Evolutionary conservation across 2,888 invertebrate species (phyloP).

Genomic region (Subacronicta megacephala): DNA sequence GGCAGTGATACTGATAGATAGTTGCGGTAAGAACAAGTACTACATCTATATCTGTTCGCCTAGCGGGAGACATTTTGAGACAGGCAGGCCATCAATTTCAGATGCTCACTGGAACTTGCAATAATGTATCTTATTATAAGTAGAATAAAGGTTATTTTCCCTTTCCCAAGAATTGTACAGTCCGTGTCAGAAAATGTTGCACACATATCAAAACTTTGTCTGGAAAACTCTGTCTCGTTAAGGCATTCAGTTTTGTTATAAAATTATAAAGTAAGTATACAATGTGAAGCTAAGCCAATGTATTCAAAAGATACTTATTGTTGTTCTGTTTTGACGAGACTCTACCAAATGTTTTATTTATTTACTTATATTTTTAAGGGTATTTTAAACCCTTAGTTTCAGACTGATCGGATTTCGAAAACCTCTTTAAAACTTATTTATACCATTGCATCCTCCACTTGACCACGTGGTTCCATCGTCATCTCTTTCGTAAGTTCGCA

Average conservation of each 20-base stretch:
- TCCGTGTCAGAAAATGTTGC: conserved; percentile 35
- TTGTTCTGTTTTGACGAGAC: too few relatives aligned
- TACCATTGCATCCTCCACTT: too few relatives aligned
- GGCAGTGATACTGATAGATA: conserved; percentile 57
- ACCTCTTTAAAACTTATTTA: too few relatives aligned
- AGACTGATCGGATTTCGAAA: too few relatives aligned
- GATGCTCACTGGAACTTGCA: background rate
- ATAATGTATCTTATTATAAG: background rate
- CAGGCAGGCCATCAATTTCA: conserved; percentile 31
- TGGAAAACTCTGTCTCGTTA: conserved; percentile 39
- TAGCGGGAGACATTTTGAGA: conserved; percentile 37
- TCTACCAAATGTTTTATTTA: too few relatives aligned
- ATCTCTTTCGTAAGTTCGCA: too few relatives aligned
- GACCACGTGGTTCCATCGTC: too few relatives aligned
- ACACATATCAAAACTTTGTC: conserved; percentile 40
- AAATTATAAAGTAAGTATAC: conserved; percentile 10
- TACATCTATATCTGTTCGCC: conserved; percentile 20
- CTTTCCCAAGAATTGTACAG: background rate
- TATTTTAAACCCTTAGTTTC: too few relatives aligned
- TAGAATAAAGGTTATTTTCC: conserved; percentile 1
- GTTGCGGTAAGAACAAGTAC: conserved; percentile 63
- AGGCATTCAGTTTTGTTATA: conserved; percentile 26
- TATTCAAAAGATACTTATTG: too few relatives aligned
- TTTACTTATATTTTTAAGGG: too few relatives aligned
- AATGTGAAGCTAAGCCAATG: conserved; percentile 18